These are phyloP conservation scores for Resseliella maxima DNA, from an alignment of 2,888 invertebrate genomes.

Conservation along the genomic window DNA sequence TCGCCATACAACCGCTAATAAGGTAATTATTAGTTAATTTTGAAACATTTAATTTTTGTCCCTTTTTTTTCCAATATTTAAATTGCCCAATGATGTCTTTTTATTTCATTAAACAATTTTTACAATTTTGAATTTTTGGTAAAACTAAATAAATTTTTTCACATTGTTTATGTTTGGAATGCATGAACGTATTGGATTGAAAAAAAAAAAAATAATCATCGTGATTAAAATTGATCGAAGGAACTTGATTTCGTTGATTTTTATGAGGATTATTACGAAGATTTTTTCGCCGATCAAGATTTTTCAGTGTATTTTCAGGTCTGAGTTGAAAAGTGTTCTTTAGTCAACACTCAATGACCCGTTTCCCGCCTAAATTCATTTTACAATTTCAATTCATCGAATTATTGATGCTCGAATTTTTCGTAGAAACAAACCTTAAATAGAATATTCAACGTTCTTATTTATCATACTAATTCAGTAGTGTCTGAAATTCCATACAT, in stretches of 20 bases:
- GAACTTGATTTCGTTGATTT: not conserved
- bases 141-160: too few relatives aligned
- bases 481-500: too few relatives aligned
- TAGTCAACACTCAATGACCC: not conserved
- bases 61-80: not conserved
- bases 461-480: too few relatives aligned
- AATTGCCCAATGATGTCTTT: too few relatives aligned
- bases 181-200: not conserved
- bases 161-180: not conserved
- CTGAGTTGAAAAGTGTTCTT: not conserved
- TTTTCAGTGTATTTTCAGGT: slow-evolving; percentile 49
- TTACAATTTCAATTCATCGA: not conserved
- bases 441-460: too few relatives aligned
- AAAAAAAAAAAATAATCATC: not conserved
- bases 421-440: too few relatives aligned
- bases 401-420: not conserved
- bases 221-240: not conserved
- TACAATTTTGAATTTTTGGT: too few relatives aligned
- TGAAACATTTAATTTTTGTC: not conserved
- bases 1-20: slow-evolving; percentile 79
- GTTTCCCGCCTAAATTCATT: not conserved
- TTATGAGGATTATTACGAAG: slow-evolving; percentile 46
- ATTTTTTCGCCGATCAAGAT: slow-evolving; percentile 32
- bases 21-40: not conserved
- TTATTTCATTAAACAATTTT: too few relatives aligned